phyloP scores from a whole-genome alignment of 1,140 invertebrate species.

The Steinernema khuongi region DNA sequence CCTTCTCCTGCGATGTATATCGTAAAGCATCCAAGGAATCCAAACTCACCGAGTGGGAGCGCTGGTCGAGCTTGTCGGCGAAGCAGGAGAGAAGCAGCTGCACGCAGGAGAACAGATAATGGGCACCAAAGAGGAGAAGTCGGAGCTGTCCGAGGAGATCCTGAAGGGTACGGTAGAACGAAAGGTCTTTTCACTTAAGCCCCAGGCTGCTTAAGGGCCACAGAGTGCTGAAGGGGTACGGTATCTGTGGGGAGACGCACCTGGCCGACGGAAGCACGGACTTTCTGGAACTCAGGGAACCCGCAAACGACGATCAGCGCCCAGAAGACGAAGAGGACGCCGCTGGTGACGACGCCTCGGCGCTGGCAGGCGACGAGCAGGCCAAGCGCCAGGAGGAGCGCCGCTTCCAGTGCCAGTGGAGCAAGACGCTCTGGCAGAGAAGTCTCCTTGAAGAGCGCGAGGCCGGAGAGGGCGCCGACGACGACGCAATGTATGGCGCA shows the following conservation, averaged over 20 bases:
- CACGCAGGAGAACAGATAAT: slow-evolving; percentile 70
- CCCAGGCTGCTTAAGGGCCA: too few species aligned
- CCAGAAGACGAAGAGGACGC: slow-evolving; percentile 82
- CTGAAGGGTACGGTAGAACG: too few species aligned
- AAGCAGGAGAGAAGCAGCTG: slow-evolving; percentile 77
- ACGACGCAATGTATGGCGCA: too few species aligned
- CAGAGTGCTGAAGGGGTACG: background rate
- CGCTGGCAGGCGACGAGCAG: slow-evolving; percentile 74
- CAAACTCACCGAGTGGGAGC: background rate
- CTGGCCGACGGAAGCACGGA: background rate
- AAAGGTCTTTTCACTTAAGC: too few species aligned
- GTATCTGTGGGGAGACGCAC: background rate
- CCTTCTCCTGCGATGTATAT: slow-evolving; percentile 65
- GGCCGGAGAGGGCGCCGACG: too few species aligned
- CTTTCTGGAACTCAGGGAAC: background rate
- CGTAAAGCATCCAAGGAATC: background rate
- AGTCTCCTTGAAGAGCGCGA: too few species aligned
- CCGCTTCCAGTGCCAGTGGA: too few species aligned
- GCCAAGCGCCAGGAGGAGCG: slow-evolving; percentile 63
- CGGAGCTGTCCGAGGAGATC: background rate
- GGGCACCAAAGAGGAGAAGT: background rate
- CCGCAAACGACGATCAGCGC: slow-evolving; percentile 69
- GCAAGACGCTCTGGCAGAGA: too few species aligned
- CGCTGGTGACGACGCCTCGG: slow-evolving; percentile 78
- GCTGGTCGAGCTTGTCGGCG: slow-evolving; percentile 64